Evolutionary conservation across 2,888 invertebrate genomes (phyloP).

Genomic region (Diogma glabrata): DNA sequence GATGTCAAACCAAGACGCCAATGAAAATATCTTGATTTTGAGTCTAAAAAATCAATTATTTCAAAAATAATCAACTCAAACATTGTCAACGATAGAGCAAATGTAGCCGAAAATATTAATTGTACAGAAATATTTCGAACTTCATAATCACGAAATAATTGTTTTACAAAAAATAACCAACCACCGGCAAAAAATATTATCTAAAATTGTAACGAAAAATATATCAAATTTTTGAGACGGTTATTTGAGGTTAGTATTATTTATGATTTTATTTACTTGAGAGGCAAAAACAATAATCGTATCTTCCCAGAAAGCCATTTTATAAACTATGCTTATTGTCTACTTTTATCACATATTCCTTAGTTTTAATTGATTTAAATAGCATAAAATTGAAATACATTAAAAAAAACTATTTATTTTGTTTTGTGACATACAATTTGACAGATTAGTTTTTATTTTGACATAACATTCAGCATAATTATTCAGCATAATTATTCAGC

Average conservation of each 20-base stretch:
- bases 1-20: constrained; percentile 90
- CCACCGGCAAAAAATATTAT: constrained; percentile 90
- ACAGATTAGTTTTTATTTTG: too few species aligned
- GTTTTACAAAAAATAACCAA: constrained; percentile 97
- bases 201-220: constrained; percentile 39
- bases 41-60: constrained; percentile 85
- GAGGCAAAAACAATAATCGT: constrained; percentile 72
- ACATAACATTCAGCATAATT: too few species aligned
- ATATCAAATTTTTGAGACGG: not conserved
- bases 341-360: too few species aligned
- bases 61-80: constrained; percentile 99
- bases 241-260: not conserved
- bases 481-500: too few species aligned
- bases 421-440: too few species aligned
- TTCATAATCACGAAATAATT: constrained; percentile 94
- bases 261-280: constrained; percentile 54
- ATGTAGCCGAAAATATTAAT: constrained; percentile 89
- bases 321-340: too few species aligned
- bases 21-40: constrained; percentile 62
- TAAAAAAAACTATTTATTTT: too few species aligned
- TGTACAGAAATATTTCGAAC: constrained; percentile 90
- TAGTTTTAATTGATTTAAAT: too few species aligned
- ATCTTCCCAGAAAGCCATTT: constrained; percentile 76
- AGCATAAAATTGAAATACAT: too few species aligned
- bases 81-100: constrained; percentile 95